phyloP scores from a whole-genome alignment of 2,113 vertebrate genomes.

The Siniperca chuatsi region DNA sequence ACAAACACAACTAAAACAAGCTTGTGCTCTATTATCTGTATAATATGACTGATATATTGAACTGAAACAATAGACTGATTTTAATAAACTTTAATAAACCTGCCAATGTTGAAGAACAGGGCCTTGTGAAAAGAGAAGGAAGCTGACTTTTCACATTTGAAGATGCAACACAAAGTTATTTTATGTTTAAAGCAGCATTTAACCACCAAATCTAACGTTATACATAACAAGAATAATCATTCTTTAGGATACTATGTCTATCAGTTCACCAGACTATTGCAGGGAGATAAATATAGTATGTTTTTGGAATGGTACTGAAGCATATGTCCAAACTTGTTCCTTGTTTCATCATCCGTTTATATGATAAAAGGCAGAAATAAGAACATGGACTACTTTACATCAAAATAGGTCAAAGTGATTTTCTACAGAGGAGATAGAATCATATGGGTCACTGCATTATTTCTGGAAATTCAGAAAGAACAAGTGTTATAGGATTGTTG shows the following conservation, averaged over 20 bases:
- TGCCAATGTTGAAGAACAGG: neutral
- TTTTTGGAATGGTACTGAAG: neutral
- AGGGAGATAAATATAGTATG: neutral
- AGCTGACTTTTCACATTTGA: neutral
- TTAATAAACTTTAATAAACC: constrained; percentile 13
- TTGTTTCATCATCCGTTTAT: constrained; percentile 48
- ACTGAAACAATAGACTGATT: neutral
- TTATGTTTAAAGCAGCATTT: neutral
- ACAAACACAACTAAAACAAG: neutral
- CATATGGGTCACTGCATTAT: constrained; percentile 87
- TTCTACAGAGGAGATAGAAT: constrained; percentile 75
- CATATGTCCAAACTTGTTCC: constrained; percentile 9
- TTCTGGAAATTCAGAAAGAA: constrained; percentile 81
- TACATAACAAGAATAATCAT: neutral
- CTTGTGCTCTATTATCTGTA: neutral
- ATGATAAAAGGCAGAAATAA: constrained; percentile 74
- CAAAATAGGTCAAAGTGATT: constrained; percentile 85
- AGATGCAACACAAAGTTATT: neutral
- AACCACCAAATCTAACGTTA: neutral
- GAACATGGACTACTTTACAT: constrained; percentile 81
- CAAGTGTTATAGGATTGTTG: constrained; percentile 76
- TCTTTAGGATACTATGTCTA: neutral
- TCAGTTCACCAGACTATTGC: neutral
- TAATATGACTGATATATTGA: neutral
- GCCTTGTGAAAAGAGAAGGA: neutral